A percentile compares a stretch with the other conserved stretches of the same genome.
Evolutionary conservation across 2,113 vertebrate species (phyloP).

Genomic region (Actenoides hombroni): DNA sequence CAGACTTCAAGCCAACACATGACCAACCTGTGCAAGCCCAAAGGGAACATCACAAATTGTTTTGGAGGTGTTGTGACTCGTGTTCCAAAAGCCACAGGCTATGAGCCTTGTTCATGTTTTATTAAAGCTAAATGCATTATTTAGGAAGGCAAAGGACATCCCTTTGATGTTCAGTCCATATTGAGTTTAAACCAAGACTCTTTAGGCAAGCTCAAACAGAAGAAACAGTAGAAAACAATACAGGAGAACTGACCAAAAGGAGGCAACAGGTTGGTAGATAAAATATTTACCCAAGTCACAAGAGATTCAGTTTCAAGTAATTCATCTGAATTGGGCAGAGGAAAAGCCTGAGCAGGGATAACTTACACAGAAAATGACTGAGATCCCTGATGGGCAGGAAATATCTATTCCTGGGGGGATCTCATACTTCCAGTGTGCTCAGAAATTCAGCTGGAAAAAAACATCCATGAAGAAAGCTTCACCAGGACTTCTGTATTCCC

Average conservation of each 20-base stretch:
- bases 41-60: not conserved
- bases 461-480: not conserved
- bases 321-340: not conserved
- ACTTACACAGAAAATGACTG: not conserved
- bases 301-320: not conserved
- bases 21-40: not conserved
- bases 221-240: not conserved
- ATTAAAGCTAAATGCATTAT: not conserved
- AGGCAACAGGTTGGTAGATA: not conserved
- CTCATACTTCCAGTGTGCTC: not conserved
- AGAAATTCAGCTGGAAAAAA: not conserved
- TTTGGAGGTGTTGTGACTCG: not conserved
- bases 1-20: not conserved
- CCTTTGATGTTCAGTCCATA: not conserved
- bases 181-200: not conserved
- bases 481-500: not conserved
- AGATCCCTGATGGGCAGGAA: not conserved
- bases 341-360: not conserved
- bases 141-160: not conserved
- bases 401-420: not conserved
- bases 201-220: not conserved
- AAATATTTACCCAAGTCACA: not conserved
- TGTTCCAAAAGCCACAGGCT: not conserved
- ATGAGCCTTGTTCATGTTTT: not conserved
- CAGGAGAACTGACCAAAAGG: not conserved